Evolutionary conservation across 2,888 invertebrate genomes (phyloP).

Genomic region (Melanargia galathea): DNA sequence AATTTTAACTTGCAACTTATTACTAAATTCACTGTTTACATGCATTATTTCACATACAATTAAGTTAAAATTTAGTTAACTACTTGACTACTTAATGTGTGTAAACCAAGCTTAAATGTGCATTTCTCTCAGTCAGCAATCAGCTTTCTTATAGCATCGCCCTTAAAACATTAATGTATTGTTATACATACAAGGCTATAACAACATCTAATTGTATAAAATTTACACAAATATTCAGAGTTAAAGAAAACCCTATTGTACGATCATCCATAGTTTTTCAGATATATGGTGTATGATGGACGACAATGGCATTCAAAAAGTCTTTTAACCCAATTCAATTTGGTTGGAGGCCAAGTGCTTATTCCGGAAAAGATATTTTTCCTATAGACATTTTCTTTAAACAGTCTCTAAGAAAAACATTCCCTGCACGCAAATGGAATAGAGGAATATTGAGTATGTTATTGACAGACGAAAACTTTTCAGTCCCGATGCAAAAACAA

Average conservation of each 20-base stretch:
- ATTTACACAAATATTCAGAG: neutral
- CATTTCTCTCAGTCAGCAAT: too few species aligned
- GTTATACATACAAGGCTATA: neutral
- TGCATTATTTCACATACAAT: too few species aligned
- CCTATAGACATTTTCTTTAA: conserved; percentile 29
- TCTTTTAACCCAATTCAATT: conserved; percentile 38
- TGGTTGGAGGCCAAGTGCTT: conserved; percentile 40
- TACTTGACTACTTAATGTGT: too few species aligned
- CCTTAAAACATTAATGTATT: too few species aligned
- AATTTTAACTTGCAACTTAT: too few species aligned
- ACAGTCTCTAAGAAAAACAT: conserved; percentile 8
- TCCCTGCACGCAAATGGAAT: neutral
- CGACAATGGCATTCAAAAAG: conserved; percentile 29
- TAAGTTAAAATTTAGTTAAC: too few species aligned
- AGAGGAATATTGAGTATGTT: neutral
- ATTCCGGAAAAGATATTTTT: conserved; percentile 33
- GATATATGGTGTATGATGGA: conserved; percentile 33
- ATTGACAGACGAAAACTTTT: neutral
- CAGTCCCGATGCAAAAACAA: too few species aligned
- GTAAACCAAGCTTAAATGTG: too few species aligned
- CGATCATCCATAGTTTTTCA: conserved; percentile 22
- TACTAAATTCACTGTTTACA: too few species aligned
- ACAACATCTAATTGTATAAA: neutral
- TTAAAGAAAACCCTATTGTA: conserved; percentile 22
- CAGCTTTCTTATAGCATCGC: too few species aligned